Percentiles rank a stretch among this genome's conserved stretches.
Evolutionary conservation across 2,797 vertebrate species (phyloP).

Genomic region (Hoplostethus atlanticus): DNA sequence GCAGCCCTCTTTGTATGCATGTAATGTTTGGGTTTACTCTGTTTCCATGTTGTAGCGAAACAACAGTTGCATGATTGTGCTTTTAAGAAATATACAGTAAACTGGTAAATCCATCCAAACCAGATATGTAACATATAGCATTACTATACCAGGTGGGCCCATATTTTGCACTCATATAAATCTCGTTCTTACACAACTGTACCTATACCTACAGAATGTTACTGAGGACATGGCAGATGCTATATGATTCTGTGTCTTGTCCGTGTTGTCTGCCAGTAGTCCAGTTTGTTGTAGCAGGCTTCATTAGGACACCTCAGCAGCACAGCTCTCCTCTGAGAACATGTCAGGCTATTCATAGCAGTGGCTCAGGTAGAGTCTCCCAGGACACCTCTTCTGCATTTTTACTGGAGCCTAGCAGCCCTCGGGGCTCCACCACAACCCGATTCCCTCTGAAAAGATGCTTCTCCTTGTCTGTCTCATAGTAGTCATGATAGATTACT

Average conservation of each 20-base stretch:
- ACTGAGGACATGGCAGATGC: slow-evolving; percentile 15
- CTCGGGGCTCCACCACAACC: slow-evolving; percentile 54
- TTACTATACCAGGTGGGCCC: not conserved
- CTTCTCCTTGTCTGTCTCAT: slow-evolving; percentile 25
- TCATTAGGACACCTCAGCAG: slow-evolving; percentile 66
- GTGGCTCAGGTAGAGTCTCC: slow-evolving; percentile 58
- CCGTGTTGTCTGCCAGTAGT: slow-evolving; percentile 18
- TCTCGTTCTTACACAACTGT: not conserved
- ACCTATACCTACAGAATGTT: slow-evolving; percentile 5
- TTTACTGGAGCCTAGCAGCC: slow-evolving; percentile 47
- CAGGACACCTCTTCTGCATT: slow-evolving; percentile 53
- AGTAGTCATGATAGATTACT: not conserved
- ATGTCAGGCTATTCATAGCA: slow-evolving; percentile 79
- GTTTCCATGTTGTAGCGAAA: not conserved
- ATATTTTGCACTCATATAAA: not conserved
- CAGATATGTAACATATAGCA: not conserved
- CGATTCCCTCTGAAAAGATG: slow-evolving; percentile 53
- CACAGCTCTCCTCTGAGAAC: slow-evolving; percentile 57
- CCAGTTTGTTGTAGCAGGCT: slow-evolving; percentile 54
- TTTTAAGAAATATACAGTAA: not conserved
- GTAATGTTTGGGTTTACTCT: not conserved
- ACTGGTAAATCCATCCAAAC: not conserved
- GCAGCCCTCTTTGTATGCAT: slow-evolving; percentile 14
- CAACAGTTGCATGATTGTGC: not conserved
- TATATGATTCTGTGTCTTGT: not conserved